Percentiles rank a stretch among this genome's conserved stretches.
phyloP scores from a whole-genome alignment of 2,888 invertebrate genomes.

The Apotomis turbidana region DNA sequence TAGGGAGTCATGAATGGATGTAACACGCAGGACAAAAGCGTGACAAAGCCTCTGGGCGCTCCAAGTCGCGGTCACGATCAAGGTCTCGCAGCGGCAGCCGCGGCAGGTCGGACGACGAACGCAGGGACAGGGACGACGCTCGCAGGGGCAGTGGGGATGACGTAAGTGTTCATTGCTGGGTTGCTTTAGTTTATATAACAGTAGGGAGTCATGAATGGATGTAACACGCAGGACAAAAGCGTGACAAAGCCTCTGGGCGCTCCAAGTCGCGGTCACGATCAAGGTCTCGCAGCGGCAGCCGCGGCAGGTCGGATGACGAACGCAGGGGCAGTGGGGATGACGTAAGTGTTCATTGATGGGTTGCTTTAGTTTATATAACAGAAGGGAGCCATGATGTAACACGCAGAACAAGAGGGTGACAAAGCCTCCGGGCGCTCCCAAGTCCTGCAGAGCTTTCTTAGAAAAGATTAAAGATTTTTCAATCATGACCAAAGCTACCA shows the following conservation, averaged over 20 bases:
- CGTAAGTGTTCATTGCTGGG: conserved; percentile 51
- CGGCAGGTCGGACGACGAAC: conserved; percentile 64
- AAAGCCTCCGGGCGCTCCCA: too few species aligned
- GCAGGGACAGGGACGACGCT: conserved; percentile 79
- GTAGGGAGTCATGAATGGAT: too few species aligned
- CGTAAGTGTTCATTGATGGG: conserved; percentile 51
- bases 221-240: conserved; percentile 69
- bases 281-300: conserved; percentile 57
- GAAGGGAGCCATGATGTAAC: too few species aligned
- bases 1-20: too few species aligned
- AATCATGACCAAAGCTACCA: too few species aligned
- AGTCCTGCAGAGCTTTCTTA: too few species aligned
- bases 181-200: neutral
- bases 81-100: conserved; percentile 57
- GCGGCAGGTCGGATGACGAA: conserved; percentile 63
- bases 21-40: conserved; percentile 71
- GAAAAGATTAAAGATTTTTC: too few species aligned
- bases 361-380: neutral
- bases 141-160: conserved; percentile 69
- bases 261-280: conserved; percentile 54
- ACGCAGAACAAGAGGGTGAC: too few species aligned
- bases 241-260: conserved; percentile 61
- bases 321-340: conserved; percentile 71
- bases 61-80: conserved; percentile 52
- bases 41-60: conserved; percentile 59